Base-by-base conservation (phyloP, 2,888 invertebrate genomes). In the Tanytarsus gracilentus region DNA sequence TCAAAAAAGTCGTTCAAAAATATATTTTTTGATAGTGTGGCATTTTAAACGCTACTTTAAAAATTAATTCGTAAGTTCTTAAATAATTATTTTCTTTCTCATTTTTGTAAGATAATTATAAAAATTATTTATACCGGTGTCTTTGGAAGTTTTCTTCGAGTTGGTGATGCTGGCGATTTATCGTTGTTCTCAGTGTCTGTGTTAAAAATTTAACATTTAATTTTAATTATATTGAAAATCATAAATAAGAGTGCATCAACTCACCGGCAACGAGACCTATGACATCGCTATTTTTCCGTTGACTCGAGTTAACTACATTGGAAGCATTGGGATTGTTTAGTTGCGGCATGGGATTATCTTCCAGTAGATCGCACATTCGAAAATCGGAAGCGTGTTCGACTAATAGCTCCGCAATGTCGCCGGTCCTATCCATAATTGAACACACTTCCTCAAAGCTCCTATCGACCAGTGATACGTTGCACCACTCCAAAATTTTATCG, bases 141-240 rank as follows among this genome's bases (percentile, higher is more conserved):
- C 84, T 92, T 92, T 76, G 93, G 93, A 78, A 94, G 82, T 85
- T 92, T 92, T 82, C 93, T 84, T 80, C 91, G 82, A 67, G 92
- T 89, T 70, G 91, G 90, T 71, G 90, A 90, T 67, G 88, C 85
- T 71, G 89, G 90, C 69, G 87, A 82, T 81, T 90, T 90, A 76
- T 89, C 89, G 27, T 48, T 58, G 30, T 58, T 58, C 74, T 90
- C 90, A 68, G 85, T 82, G 78, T 90, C 90, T 90, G 86, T n/a
- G 27, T 69, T 79, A 79, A n/a, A n/a, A 30, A 21, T 33, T 49
- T 23, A 51, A 60, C 16, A 16, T 40, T 23, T 26, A 36, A 25
- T 60, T 21, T 23, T 16, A 27, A 26, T 4, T 36, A 16, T 18
- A 51, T 8, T 29, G 18, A 16, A 23, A 59, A 51, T 62, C 40